phyloP scores from a whole-genome alignment of 2,797 vertebrate genomes.

The Eremophila alpestris region DNA sequence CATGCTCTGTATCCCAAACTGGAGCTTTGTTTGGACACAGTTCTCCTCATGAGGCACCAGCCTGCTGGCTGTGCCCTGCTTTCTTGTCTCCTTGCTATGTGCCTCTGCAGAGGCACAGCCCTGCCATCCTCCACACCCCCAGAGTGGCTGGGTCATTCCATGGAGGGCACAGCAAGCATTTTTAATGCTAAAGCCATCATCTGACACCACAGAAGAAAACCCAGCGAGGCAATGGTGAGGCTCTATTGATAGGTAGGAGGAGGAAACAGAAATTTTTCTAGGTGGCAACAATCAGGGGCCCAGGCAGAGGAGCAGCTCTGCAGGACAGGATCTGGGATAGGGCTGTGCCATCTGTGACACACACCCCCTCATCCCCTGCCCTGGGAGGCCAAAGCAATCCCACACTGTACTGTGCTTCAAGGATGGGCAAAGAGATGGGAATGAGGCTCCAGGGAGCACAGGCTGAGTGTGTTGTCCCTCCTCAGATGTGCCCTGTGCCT shows the following conservation, averaged over 20 bases:
- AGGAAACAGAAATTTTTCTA: background rate
- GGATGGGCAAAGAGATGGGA: background rate
- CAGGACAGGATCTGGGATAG: background rate
- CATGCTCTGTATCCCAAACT: rapidly evolving
- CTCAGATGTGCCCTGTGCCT: background rate
- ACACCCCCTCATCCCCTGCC: rapidly evolving
- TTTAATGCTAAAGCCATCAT: background rate
- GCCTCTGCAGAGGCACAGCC: background rate
- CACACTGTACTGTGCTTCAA: rapidly evolving
- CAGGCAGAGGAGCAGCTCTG: background rate
- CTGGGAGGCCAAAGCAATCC: background rate
- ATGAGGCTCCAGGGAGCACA: background rate
- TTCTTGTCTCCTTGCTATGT: background rate
- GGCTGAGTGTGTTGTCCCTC: background rate
- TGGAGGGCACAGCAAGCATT: background rate
- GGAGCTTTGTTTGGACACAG: background rate
- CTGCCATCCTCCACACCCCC: background rate
- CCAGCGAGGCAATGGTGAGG: rapidly evolving
- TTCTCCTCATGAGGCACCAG: background rate
- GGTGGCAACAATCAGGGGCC: background rate
- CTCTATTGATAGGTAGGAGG: background rate
- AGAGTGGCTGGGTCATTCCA: background rate
- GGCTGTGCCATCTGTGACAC: background rate
- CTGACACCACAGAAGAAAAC: background rate
- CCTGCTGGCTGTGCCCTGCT: background rate